Evolutionary conservation across 2,113 vertebrate species (phyloP), one percentile per base, ranked within the genome.

Genomic region (Ailurus styani): DNA sequence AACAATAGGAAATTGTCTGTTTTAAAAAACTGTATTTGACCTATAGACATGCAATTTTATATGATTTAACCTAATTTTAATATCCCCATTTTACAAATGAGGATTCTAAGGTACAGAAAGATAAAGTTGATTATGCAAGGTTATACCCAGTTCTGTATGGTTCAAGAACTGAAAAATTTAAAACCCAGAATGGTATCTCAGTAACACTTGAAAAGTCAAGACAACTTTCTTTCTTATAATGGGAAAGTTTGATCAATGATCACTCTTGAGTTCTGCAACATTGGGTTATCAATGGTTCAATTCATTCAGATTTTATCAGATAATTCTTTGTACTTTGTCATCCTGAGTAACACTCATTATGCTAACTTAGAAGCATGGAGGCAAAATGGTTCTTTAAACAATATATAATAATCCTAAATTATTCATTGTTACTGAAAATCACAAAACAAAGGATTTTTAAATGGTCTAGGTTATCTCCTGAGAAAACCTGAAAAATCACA

Each of bases 401-500:
- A 70, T 21, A 70, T 4, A 66, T 87, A 87, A 77, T 50, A 79
- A 87, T 70, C 15, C 47, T 83, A 85, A 96, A 90, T 90, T 84
- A 85, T 64, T 95, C 72, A 91, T 21, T 94, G 29, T 75, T 82
- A 42, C 37, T 77, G 54, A 78, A 95, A 95, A 84, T 95, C 29
- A 95, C 17, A 70, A 45, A 96, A 90, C 42, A 90, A 97, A 89
- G 23, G 2, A 57, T 90, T 87, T 77, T 97, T 85, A 93, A 92
- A 87, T 77, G 52, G 20, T 62, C 11, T 86, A 82, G 25, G 14
- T 97, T 96, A 82, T 94, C 52, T 77, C 52, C 18, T 42, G 14
- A 87, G 86, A 40, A 93, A 79, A 90, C 20, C 3, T 54, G 14
- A 45, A 90, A 95, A 95, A 84, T 8, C 15, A 75, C 13, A 57